These are phyloP conservation scores for Phyllostomus discolor DNA, from an alignment of 2,113 vertebrate genomes.

Conservation along the genomic window DNA sequence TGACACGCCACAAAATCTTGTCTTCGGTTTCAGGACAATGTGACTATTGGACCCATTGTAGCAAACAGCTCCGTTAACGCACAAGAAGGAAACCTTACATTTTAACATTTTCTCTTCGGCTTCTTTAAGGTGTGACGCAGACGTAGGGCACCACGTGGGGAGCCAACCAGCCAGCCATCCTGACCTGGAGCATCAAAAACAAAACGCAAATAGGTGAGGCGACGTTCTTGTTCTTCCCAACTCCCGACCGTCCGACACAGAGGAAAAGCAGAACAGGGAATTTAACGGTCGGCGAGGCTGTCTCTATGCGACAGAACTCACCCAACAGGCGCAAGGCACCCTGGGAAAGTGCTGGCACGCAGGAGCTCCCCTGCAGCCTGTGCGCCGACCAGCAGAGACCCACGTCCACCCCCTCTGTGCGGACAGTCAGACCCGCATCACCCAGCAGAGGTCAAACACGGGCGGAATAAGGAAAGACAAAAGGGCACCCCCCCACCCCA, in stretches of 20 bases:
- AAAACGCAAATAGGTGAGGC: conserved; percentile 36
- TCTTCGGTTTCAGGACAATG: not conserved
- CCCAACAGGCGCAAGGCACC: not conserved
- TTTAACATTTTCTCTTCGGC: conserved; percentile 94
- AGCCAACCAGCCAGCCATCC: conserved; percentile 93
- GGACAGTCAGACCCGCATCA: not conserved
- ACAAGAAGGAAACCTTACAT: conserved; percentile 82
- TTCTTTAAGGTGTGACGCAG: conserved; percentile 87
- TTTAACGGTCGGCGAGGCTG: not conserved
- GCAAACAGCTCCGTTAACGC: not conserved
- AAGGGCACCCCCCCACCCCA: not conserved
- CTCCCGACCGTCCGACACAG: no score
- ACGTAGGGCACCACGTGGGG: conserved; percentile 95
- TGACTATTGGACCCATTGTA: not conserved
- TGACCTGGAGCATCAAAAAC: conserved; percentile 81
- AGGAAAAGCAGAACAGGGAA: not conserved
- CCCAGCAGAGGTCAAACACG: not conserved
- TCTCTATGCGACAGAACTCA: not conserved
- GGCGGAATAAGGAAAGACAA: not conserved
- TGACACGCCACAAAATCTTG: not conserved
- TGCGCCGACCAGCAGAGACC: not conserved
- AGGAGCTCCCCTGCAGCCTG: not conserved
- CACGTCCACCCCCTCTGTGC: not conserved
- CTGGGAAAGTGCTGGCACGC: not conserved
- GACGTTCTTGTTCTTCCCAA: not conserved